Conservation (phyloP, 2,113 vertebrate genomes). For the Callionymus lyra region DNA sequence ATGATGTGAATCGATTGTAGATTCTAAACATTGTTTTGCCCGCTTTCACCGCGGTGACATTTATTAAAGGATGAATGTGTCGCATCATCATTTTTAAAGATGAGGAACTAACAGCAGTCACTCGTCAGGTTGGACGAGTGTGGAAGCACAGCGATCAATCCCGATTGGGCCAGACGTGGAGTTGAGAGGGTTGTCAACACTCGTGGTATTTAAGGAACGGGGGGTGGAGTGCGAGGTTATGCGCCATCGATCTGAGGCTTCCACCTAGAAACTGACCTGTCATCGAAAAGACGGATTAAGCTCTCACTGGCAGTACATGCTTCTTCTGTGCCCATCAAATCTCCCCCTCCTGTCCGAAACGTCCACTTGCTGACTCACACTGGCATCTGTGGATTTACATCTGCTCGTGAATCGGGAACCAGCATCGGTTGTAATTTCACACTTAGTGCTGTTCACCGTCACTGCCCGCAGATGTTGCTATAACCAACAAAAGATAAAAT, state of each 20-base stretch:
- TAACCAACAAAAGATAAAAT: too few relatives aligned
- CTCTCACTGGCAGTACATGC: constrained; percentile 41
- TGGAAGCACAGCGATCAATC: constrained; percentile 41
- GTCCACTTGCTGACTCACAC: constrained; percentile 22
- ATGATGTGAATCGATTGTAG: too few relatives aligned
- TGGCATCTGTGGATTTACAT: constrained; percentile 14
- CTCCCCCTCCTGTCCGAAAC: constrained; percentile 31
- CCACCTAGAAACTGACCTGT: constrained; percentile 42
- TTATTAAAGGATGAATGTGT: constrained; percentile 62
- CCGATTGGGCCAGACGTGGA: constrained; percentile 29
- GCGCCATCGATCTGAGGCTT: constrained; percentile 51
- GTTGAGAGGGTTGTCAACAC: constrained; percentile 33
- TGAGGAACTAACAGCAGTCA: constrained; percentile 44
- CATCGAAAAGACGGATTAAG: constrained; percentile 54
- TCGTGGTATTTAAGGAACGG: constrained; percentile 46
- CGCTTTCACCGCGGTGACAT: constrained; percentile 63
- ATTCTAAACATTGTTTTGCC: constrained; percentile 36
- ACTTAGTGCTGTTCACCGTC: too few relatives aligned
- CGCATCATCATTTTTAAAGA: constrained; percentile 62
- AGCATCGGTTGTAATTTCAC: too few relatives aligned
- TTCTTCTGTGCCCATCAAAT: constrained; percentile 40
- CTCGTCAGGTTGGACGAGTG: constrained; percentile 23
- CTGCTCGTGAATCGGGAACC: too few relatives aligned
- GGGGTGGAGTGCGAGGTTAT: constrained; percentile 28
- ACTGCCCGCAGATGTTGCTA: too few relatives aligned